Evolutionary conservation across 1,140 invertebrate species (phyloP).

Genomic region (Leptestheria dahalacensis): DNA sequence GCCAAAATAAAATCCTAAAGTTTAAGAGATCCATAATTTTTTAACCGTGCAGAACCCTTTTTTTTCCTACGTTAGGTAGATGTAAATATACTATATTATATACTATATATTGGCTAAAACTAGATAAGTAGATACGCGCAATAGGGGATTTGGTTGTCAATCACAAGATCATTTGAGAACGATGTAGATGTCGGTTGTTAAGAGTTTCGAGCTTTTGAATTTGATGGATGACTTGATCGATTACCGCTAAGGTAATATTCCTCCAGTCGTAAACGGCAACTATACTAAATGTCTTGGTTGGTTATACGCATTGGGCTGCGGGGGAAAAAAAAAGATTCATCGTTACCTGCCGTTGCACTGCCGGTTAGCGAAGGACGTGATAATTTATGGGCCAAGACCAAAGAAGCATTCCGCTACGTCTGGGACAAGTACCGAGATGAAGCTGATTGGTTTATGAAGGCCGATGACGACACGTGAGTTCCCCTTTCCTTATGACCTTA

Average conservation of each 20-base stretch:
- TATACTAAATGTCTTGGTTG: too few relatives aligned
- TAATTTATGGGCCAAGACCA: conserved; percentile 90
- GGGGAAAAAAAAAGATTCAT: conserved; percentile 26
- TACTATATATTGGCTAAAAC: too few relatives aligned
- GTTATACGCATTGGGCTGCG: too few relatives aligned
- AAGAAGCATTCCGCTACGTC: conserved; percentile 77
- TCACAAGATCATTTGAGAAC: not conserved
- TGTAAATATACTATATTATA: too few relatives aligned
- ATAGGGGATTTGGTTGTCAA: too few relatives aligned
- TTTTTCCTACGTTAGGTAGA: too few relatives aligned
- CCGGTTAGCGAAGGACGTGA: conserved; percentile 70
- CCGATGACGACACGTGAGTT: conserved; percentile 77
- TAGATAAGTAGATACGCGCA: too few relatives aligned
- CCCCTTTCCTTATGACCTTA: not conserved
- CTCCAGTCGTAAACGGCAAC: too few relatives aligned
- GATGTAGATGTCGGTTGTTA: not conserved
- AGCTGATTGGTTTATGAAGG: conserved; percentile 87
- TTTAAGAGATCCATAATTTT: too few relatives aligned
- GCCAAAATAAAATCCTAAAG: too few relatives aligned
- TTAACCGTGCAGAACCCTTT: too few relatives aligned
- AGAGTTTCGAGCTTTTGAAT: not conserved
- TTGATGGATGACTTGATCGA: not conserved
- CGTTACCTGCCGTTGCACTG: conserved; percentile 32
- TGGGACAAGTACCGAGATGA: conserved; percentile 66
- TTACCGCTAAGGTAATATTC: not conserved